A percentile compares a stretch with the other conserved stretches of the same genome.
phyloP scores from a whole-genome alignment of 2,113 vertebrate species.

The Noctilio leporinus region DNA sequence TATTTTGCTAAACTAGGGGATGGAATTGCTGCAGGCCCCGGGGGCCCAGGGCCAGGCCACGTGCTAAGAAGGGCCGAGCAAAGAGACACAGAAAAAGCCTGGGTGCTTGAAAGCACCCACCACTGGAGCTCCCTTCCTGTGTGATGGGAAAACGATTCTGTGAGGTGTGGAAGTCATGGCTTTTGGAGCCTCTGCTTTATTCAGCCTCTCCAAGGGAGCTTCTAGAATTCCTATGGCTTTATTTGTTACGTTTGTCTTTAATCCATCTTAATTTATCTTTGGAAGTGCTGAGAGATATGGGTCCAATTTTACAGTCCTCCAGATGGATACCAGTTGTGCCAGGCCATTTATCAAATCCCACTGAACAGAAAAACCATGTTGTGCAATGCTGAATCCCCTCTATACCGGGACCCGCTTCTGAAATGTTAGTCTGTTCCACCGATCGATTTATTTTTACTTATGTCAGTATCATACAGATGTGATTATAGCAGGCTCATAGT shows the following conservation, averaged over 20 bases:
- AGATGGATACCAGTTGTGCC: conserved; percentile 72
- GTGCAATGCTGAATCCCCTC: conserved; percentile 29
- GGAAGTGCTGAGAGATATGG: conserved; percentile 56
- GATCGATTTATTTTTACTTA: not conserved
- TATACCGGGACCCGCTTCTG: not conserved
- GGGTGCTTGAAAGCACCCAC: not conserved
- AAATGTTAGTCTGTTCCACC: not conserved
- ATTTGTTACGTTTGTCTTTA: conserved; percentile 57
- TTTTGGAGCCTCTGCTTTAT: not conserved
- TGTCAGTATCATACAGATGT: not conserved
- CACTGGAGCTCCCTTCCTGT: not conserved
- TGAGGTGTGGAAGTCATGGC: not conserved
- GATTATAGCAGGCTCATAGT: not conserved
- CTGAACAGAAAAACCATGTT: not conserved
- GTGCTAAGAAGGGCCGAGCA: not conserved
- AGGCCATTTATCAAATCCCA: conserved; percentile 59
- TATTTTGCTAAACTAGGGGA: not conserved
- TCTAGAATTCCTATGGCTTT: conserved; percentile 4
- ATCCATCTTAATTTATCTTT: conserved; percentile 70
- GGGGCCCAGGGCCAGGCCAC: not conserved
- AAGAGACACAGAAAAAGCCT: not conserved
- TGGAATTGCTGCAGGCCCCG: not conserved
- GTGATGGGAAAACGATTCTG: not conserved
- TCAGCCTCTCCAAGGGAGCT: conserved; percentile 5
- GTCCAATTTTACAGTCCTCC: conserved; percentile 67